phyloP scores from a whole-genome alignment of 2,888 invertebrate species.

The Spilosoma lubricipeda region DNA sequence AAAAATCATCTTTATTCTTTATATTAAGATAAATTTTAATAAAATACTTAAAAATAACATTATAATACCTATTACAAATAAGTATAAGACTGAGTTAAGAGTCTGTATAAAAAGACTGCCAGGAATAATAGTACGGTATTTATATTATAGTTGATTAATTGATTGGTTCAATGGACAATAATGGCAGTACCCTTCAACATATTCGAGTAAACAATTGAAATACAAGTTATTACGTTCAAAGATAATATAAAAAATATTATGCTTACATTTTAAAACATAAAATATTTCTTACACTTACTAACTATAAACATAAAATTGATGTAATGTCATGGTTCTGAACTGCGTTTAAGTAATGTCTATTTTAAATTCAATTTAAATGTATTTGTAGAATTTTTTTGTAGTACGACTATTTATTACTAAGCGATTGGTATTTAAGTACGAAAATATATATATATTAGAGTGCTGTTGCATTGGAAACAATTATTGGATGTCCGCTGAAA shows the following conservation, averaged over 20 bases:
- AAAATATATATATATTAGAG: too few species aligned
- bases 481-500: background rate
- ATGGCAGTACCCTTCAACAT: constrained; percentile 1
- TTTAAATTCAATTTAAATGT: background rate
- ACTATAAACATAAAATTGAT: constrained; percentile 21
- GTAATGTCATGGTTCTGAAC: background rate
- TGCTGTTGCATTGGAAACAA: too few species aligned
- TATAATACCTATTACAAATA: background rate
- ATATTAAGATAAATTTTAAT: background rate
- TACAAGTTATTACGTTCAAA: constrained; percentile 27
- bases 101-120: background rate
- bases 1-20: background rate
- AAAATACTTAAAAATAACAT: background rate
- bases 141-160: background rate
- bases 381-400: background rate
- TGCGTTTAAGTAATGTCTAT: too few species aligned
- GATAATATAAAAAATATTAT: constrained; percentile 27
- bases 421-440: background rate
- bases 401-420: background rate
- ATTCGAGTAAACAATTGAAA: constrained; percentile 28
- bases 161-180: background rate
- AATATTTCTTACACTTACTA: constrained; percentile 35
- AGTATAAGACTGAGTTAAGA: background rate
- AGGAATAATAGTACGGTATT: background rate
- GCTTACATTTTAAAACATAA: constrained; percentile 35